A percentile compares a stretch with the other conserved stretches of the same genome.
phyloP scores from a whole-genome alignment of 2,113 vertebrate species.

The Nothoprocta pentlandii region DNA sequence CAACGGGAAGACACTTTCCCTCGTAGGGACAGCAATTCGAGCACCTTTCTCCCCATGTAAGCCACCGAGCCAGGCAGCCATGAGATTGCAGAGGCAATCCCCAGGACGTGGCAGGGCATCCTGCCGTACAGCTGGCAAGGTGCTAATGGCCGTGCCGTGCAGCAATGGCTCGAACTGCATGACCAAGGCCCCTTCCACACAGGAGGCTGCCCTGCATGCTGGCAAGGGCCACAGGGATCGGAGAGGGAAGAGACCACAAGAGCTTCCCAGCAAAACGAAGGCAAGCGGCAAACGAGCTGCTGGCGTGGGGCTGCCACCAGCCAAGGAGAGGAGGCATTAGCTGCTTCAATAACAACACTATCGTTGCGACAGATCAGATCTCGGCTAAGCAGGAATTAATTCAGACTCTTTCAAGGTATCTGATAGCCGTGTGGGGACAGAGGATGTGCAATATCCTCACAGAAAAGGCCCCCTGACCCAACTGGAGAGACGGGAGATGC shows the following conservation, averaged over 20 bases:
- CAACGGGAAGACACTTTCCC: neutral
- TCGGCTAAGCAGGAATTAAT: neutral
- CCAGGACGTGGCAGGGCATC: fast-evolving
- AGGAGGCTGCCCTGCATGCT: neutral
- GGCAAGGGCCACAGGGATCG: neutral
- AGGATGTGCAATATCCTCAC: fast-evolving
- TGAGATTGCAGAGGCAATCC: neutral
- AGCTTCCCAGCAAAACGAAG: neutral
- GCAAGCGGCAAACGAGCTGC: neutral
- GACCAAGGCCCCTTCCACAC: neutral
- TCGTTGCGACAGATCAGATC: neutral
- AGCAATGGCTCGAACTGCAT: neutral
- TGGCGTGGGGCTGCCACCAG: neutral
- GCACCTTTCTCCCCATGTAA: too few relatives aligned
- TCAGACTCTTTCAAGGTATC: neutral
- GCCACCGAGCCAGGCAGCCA: fast-evolving
- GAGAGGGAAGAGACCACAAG: neutral
- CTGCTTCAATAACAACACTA: neutral
- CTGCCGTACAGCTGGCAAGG: too few relatives aligned
- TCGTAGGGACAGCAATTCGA: neutral
- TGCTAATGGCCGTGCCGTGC: fast-evolving
- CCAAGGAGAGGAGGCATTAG: neutral
- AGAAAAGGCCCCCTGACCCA: neutral
- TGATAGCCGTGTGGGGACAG: fast-evolving
- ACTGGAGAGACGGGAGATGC: neutral